Conservation (phyloP, 2,113 vertebrate species). For the Australoheros scitulus region DNA sequence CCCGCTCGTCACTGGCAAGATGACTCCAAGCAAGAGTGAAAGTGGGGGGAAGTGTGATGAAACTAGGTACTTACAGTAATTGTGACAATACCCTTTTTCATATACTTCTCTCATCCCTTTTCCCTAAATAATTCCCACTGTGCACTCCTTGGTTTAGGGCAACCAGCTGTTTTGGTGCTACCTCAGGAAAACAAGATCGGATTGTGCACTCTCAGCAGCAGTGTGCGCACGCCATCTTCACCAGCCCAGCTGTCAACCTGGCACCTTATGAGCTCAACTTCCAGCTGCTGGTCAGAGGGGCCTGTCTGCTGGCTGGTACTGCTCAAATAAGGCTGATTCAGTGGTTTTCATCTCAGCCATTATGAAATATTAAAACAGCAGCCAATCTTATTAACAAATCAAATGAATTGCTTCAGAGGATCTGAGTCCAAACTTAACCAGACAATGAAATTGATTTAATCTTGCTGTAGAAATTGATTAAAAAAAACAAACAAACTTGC, state of each 20-base stretch:
- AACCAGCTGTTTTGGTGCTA: slow-evolving; percentile 90
- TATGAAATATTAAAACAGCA: slow-evolving; percentile 3
- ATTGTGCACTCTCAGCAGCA: slow-evolving; percentile 43
- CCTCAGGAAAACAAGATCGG: slow-evolving; percentile 77
- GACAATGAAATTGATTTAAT: background rate
- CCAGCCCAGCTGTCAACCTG: slow-evolving; percentile 84
- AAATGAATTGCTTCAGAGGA: background rate
- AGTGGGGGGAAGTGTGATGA: slow-evolving; percentile 88
- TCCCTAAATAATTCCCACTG: background rate
- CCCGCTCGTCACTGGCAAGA: slow-evolving; percentile 77
- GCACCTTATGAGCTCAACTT: slow-evolving; percentile 92
- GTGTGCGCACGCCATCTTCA: slow-evolving; percentile 83
- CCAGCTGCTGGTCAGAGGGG: slow-evolving; percentile 94
- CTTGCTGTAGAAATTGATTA: background rate
- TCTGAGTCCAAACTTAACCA: background rate
- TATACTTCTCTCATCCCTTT: background rate
- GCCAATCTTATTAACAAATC: background rate
- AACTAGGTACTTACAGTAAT: slow-evolving; percentile 71
- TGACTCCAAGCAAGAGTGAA: slow-evolving; percentile 81
- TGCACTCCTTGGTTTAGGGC: slow-evolving; percentile 75
- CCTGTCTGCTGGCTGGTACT: slow-evolving; percentile 93
- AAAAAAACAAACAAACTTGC: too few species aligned
- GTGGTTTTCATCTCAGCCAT: background rate
- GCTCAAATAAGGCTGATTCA: background rate
- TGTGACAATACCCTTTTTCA: background rate